Evolutionary conservation across 2,797 vertebrate genomes (phyloP).

Genomic region (Fratercula arctica): DNA sequence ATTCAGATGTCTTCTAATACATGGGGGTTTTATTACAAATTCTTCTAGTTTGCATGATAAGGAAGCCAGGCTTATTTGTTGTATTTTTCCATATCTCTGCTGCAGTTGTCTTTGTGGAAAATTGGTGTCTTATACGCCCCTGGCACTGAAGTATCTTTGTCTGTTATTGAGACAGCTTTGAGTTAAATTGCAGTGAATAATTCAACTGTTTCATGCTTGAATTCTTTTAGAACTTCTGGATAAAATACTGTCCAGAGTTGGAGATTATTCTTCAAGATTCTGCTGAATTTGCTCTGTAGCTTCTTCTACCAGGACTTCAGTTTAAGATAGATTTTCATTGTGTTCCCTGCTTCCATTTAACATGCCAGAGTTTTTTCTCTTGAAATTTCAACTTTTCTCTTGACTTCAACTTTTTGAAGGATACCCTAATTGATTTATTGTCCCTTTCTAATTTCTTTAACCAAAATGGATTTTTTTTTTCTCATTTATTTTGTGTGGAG

Average conservation of each 20-base stretch:
- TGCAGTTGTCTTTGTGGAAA: background rate
- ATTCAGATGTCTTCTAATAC: background rate
- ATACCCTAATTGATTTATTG: background rate
- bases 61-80: background rate
- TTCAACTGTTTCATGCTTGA: constrained; percentile 16
- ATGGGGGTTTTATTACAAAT: background rate
- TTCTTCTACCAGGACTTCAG: background rate
- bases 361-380: background rate
- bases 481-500: background rate
- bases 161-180: constrained; percentile 20
- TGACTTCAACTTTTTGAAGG: background rate
- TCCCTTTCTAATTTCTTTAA: background rate
- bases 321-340: background rate
- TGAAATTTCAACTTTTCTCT: too few species aligned
- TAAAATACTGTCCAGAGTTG: background rate
- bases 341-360: background rate
- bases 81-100: background rate
- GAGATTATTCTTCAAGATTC: constrained; percentile 1
- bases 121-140: background rate
- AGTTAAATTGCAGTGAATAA: constrained; percentile 44
- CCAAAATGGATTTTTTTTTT: background rate
- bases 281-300: background rate
- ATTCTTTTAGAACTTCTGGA: background rate
- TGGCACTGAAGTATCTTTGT: constrained; percentile 5
- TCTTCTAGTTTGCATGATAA: background rate